A percentile compares a stretch with the other conserved stretches of the same genome.
Evolutionary conservation across 2,888 invertebrate genomes (phyloP).

Genomic region (Prosapia bicincta): DNA sequence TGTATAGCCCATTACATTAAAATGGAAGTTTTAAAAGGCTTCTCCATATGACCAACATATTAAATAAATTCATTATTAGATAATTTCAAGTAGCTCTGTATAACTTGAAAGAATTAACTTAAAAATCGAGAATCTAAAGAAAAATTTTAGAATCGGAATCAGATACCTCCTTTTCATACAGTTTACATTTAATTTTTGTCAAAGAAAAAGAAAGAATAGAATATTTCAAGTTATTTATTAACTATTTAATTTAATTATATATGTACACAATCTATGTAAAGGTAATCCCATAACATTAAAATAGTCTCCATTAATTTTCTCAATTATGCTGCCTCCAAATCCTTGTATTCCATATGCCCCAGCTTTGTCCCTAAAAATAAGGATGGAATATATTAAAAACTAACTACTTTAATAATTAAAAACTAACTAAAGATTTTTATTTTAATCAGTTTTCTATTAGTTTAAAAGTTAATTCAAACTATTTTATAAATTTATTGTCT

Average conservation of each 20-base stretch:
- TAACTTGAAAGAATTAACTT: too few species aligned
- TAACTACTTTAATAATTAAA: slow-evolving; percentile 22
- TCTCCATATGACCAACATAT: too few species aligned
- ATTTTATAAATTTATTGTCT: background rate
- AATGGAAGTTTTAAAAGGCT: too few species aligned
- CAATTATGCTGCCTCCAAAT: slow-evolving; percentile 76
- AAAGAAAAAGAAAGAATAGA: too few species aligned
- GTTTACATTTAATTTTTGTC: too few species aligned
- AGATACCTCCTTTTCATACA: too few species aligned
- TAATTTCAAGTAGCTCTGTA: too few species aligned
- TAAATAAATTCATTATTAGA: too few species aligned
- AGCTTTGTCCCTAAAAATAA: slow-evolving; percentile 70
- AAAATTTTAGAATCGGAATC: too few species aligned
- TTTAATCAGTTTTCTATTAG: background rate
- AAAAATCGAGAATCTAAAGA: too few species aligned
- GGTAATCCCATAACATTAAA: slow-evolving; percentile 90
- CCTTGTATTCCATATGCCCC: slow-evolving; percentile 92
- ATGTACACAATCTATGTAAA: slow-evolving; percentile 50
- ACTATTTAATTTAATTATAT: slow-evolving; percentile 13
- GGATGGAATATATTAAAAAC: background rate
- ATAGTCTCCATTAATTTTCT: slow-evolving; percentile 78
- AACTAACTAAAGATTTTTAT: background rate
- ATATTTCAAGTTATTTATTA: slow-evolving; percentile 7
- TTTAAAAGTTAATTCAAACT: background rate
- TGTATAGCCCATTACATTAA: too few species aligned